A percentile compares a stretch with the other conserved stretches of the same genome.
Evolutionary conservation across 2,797 vertebrate genomes (phyloP).

Genomic region (Notolepis coatsorum): DNA sequence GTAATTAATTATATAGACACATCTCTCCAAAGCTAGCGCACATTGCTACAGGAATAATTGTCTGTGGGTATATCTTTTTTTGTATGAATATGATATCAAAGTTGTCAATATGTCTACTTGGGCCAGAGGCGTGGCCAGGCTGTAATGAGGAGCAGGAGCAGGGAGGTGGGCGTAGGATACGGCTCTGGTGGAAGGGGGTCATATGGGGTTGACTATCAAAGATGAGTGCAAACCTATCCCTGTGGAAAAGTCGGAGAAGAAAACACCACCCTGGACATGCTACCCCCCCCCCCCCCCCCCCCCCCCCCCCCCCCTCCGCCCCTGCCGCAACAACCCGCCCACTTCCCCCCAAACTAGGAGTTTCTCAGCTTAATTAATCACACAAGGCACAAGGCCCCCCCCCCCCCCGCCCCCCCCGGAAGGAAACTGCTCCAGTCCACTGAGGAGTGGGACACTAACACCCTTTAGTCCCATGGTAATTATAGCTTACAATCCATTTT

Average conservation of each 20-base stretch:
- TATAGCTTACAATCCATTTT: constrained; percentile 26
- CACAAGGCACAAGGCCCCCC: constrained; percentile 75
- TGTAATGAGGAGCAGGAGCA: constrained; percentile 85
- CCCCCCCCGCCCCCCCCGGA: constrained; percentile 22
- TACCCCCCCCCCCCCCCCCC: too few relatives aligned
- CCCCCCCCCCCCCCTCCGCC: too few relatives aligned
- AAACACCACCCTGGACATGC: constrained; percentile 81
- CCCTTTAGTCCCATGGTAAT: constrained; percentile 42
- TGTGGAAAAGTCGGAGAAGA: constrained; percentile 81
- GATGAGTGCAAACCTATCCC: constrained; percentile 87
- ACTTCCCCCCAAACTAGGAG: constrained; percentile 82
- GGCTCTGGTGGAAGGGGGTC: constrained; percentile 79
- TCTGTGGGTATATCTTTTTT: neutral
- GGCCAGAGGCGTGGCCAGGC: constrained; percentile 68
- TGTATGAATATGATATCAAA: constrained; percentile 20
- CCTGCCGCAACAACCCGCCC: too few relatives aligned
- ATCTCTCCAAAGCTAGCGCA: too few relatives aligned
- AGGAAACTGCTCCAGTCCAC: constrained; percentile 41
- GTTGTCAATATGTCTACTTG: constrained; percentile 53
- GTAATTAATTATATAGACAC: too few relatives aligned
- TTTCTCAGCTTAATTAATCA: constrained; percentile 83
- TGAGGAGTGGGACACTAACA: constrained; percentile 55
- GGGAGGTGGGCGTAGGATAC: constrained; percentile 76
- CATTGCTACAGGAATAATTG: too few relatives aligned
- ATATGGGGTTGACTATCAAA: constrained; percentile 85